Conservation (phyloP, 2,888 invertebrate genomes). For the Rhimphoctona megacephalus region DNA sequence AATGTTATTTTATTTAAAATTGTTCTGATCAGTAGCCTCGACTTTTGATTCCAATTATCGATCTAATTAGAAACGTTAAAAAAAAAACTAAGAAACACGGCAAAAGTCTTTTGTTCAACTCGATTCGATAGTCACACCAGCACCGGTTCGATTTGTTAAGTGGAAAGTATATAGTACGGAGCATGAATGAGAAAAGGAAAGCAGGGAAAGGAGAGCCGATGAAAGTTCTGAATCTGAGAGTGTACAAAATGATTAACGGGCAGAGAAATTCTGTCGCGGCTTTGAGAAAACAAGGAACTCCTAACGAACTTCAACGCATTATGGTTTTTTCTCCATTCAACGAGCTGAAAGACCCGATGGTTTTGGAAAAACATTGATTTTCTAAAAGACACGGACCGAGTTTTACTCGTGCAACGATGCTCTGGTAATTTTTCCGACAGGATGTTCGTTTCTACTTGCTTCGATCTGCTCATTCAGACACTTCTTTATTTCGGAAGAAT, state of each 20-base stretch:
- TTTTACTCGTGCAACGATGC: conserved; percentile 15
- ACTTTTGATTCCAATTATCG: background rate
- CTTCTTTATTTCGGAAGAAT: conserved; percentile 21
- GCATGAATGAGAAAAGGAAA: conserved; percentile 20
- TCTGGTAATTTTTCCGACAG: conserved; percentile 46
- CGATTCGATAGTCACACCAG: background rate
- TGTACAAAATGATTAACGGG: conserved; percentile 66
- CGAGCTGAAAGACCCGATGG: conserved; percentile 78
- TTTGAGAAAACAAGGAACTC: conserved; percentile 80
- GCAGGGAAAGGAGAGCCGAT: conserved; percentile 45
- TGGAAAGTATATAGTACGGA: conserved; percentile 31
- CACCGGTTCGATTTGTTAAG: conserved; percentile 35
- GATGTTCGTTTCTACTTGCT: conserved; percentile 49
- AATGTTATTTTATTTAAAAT: background rate
- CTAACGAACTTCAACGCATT: conserved; percentile 81
- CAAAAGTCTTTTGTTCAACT: background rate
- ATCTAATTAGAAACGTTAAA: background rate
- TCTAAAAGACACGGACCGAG: conserved; percentile 76
- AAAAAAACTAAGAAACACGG: background rate
- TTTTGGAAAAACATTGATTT: conserved; percentile 84
- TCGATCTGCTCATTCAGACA: background rate
- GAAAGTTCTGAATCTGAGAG: conserved; percentile 25
- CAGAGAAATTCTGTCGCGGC: conserved; percentile 33
- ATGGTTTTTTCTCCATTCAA: conserved; percentile 69
- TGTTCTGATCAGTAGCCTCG: background rate